Conservation (phyloP, 1,140 invertebrate genomes). For the Bilobella aurantiaca region DNA sequence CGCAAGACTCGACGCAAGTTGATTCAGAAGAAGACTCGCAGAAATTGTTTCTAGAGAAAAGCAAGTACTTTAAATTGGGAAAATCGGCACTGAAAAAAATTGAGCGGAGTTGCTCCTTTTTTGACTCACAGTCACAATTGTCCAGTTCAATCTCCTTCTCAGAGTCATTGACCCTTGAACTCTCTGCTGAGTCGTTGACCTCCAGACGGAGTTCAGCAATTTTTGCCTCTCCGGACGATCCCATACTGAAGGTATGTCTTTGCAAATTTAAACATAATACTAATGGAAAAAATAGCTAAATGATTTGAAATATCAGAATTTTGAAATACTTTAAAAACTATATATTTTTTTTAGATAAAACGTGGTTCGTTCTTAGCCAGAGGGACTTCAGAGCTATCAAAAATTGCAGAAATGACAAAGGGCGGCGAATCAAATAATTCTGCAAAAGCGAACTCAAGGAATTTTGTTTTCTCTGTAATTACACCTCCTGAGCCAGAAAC, state of each 20-base stretch:
- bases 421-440: constrained; percentile 36
- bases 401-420: constrained; percentile 54
- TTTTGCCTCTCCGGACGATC: constrained; percentile 22
- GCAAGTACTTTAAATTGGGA: neutral
- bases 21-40: constrained; percentile 26
- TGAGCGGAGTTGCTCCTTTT: constrained; percentile 2
- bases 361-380: constrained; percentile 59
- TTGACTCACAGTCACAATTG: neutral
- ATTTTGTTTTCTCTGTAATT: constrained; percentile 52
- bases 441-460: constrained; percentile 42
- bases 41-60: constrained; percentile 13
- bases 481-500: no score
- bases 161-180: neutral
- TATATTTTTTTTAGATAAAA: constrained; percentile 37
- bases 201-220: no score
- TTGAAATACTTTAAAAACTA: neutral
- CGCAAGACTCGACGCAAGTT: constrained; percentile 10
- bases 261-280: no score
- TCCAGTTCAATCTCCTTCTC: constrained; percentile 2
- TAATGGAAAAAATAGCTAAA: no score
- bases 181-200: neutral
- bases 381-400: constrained; percentile 51
- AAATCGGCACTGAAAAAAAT: constrained; percentile 13
- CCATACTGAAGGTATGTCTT: constrained; percentile 17
- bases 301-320: neutral